Conservation (phyloP, 2,113 vertebrate species). For the Rhegmatorhina hoffmannsi region DNA sequence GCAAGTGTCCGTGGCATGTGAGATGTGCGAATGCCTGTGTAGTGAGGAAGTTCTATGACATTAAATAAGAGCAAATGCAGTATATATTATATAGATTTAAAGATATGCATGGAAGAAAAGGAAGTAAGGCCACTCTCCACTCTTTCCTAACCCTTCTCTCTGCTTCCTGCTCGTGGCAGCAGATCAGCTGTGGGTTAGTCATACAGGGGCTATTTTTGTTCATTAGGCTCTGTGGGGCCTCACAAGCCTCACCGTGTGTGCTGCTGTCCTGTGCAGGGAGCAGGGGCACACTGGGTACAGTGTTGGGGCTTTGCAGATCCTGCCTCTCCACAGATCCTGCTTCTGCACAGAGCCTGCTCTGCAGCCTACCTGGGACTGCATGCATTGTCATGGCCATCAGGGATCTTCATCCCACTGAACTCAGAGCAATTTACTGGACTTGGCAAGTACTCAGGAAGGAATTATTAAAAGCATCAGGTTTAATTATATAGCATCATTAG, state of each 20-base stretch:
- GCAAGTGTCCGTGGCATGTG: not conserved
- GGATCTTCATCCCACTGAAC: accelerated
- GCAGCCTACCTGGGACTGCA: accelerated
- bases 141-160: not conserved
- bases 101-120: not conserved
- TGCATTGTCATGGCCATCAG: accelerated
- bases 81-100: not conserved
- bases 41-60: not conserved
- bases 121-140: not conserved
- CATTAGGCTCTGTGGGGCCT: not conserved
- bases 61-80: not conserved
- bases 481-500: not conserved
- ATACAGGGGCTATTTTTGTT: not conserved
- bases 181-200: not conserved
- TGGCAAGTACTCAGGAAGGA: not conserved
- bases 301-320: not conserved
- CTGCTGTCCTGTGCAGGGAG: not conserved
- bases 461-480: not conserved
- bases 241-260: not conserved
- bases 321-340: not conserved
- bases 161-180: not conserved
- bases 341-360: not conserved
- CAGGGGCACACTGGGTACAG: accelerated
- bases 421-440: not conserved
- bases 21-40: not conserved